Conservation (phyloP, 2,888 invertebrate genomes). For the Philopedon plagiatum region DNA sequence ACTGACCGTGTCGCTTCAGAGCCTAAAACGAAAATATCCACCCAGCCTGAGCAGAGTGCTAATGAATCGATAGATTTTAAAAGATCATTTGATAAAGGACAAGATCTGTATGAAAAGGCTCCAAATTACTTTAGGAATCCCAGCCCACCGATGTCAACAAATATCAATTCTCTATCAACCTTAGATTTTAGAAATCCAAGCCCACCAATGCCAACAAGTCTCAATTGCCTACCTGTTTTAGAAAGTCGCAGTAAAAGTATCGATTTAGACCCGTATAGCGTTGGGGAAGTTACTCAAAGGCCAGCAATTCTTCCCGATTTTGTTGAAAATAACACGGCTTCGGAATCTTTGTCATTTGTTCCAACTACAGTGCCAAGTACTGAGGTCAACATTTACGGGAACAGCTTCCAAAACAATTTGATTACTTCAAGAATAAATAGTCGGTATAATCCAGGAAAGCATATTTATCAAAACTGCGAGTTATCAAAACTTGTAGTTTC, state of each 20-base stretch:
- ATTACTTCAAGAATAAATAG: not conserved
- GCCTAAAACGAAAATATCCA: not conserved
- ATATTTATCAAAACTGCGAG: not conserved
- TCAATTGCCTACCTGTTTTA: not conserved
- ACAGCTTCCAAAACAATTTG: slow-evolving; percentile 4
- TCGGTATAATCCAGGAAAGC: not conserved
- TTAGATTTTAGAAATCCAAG: slow-evolving; percentile 2
- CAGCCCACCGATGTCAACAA: not conserved
- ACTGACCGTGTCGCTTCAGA: not conserved
- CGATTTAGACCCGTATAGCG: not conserved
- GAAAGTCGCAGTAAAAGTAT: not conserved
- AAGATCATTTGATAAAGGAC: not conserved
- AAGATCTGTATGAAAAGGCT: not conserved
- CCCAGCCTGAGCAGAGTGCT: not conserved
- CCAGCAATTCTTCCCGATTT: slow-evolving; percentile 12
- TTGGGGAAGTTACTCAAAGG: not conserved
- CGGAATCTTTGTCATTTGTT: not conserved
- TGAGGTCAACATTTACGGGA: not conserved
- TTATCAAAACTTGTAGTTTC: not conserved
- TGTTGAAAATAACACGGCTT: not conserved
- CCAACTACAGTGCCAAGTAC: not conserved
- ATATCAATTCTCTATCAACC: not conserved
- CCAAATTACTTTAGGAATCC: not conserved
- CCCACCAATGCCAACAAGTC: not conserved
- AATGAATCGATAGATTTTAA: not conserved